phyloP scores from a whole-genome alignment of 2,888 invertebrate genomes.

The Rhabditoides inermis region DNA sequence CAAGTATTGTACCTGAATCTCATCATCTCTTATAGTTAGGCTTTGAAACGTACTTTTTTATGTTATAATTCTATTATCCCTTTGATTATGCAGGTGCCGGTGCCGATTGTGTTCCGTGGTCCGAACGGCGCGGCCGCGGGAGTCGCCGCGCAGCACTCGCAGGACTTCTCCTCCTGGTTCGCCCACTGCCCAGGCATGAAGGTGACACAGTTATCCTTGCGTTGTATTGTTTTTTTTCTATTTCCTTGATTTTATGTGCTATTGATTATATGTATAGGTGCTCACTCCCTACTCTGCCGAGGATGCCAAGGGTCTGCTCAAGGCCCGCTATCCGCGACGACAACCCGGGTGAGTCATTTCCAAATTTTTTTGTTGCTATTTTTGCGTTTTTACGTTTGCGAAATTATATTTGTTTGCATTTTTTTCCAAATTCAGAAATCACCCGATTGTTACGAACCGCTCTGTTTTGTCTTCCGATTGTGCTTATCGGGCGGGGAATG shows the following conservation, averaged over 20 bases:
- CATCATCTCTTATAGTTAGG: too few relatives aligned
- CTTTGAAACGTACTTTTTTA: too few relatives aligned
- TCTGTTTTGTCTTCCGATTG: too few relatives aligned
- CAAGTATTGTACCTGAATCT: too few relatives aligned
- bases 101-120: conserved; percentile 93
- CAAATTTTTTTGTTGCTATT: conserved; percentile 3
- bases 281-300: conserved; percentile 84
- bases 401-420: too few relatives aligned
- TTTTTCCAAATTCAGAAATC: too few relatives aligned
- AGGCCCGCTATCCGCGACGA: conserved; percentile 81
- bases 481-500: too few relatives aligned
- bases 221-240: not conserved
- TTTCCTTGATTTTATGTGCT: not conserved
- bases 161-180: conserved; percentile 96
- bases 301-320: conserved; percentile 83
- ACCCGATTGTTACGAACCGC: too few relatives aligned
- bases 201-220: conserved; percentile 42
- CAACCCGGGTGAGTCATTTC: conserved; percentile 32
- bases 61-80: too few relatives aligned
- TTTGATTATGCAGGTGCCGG: too few relatives aligned
- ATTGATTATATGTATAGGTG: conserved; percentile 33
- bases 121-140: conserved; percentile 92
- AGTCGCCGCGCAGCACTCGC: conserved; percentile 93
- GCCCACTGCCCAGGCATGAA: conserved; percentile 90
- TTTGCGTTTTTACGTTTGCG: too few relatives aligned